phyloP scores from a whole-genome alignment of 2,113 vertebrate genomes.

The Oreochromis niloticus region DNA sequence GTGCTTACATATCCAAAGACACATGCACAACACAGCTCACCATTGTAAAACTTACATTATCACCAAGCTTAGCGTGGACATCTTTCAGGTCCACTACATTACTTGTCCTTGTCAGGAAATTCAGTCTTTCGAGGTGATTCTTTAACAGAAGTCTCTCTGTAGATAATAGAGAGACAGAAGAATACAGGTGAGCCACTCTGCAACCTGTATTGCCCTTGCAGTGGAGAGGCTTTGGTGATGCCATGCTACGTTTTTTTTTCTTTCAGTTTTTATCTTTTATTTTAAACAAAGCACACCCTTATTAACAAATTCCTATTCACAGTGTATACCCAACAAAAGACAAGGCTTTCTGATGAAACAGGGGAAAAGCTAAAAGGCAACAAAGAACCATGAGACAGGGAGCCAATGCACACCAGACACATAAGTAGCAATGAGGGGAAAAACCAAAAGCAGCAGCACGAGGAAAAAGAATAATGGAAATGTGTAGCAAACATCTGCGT shows the following conservation, averaged over 20 bases:
- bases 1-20: not conserved
- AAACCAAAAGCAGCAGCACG: not conserved
- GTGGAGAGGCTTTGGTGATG: not conserved
- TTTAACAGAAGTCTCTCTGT: slow-evolving; percentile 59
- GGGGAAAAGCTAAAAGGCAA: not conserved
- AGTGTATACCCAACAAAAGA: not conserved
- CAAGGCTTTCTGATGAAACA: not conserved
- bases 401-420: not conserved
- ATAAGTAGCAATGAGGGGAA: not conserved
- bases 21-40: not conserved
- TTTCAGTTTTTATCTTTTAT: not conserved
- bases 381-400: not conserved
- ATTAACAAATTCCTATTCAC: not conserved
- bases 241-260: not conserved
- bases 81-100: not conserved
- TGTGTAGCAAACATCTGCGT: not conserved
- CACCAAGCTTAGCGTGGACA: slow-evolving; percentile 39
- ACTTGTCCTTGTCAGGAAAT: slow-evolving; percentile 36
- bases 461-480: not conserved
- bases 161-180: not conserved
- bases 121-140: slow-evolving; percentile 27
- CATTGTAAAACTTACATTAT: slow-evolving; percentile 48
- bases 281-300: not conserved
- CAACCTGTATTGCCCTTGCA: not conserved
- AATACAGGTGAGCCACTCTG: not conserved